Evolutionary conservation across 2,797 vertebrate species (phyloP).

Genomic region (Decapterus maruadsi): DNA sequence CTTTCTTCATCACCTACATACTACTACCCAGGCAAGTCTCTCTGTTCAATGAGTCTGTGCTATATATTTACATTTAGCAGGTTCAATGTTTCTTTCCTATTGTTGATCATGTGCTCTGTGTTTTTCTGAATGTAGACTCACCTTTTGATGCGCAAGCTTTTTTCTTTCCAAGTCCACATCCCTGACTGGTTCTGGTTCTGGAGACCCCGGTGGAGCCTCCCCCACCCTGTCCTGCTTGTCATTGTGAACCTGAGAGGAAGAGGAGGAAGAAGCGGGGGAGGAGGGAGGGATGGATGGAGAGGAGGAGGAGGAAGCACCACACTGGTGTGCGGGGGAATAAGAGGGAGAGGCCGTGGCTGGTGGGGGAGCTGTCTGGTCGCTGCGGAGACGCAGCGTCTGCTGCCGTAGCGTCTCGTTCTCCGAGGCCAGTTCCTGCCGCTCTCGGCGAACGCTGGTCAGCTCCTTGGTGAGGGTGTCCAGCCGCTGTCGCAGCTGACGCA

Average conservation of each 20-base stretch:
- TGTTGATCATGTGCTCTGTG: too few relatives aligned
- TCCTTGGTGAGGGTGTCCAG: slow-evolving; percentile 94
- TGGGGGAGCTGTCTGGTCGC: slow-evolving; percentile 40
- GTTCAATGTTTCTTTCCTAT: too few relatives aligned
- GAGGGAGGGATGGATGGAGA: slow-evolving; percentile 63
- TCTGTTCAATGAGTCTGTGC: too few relatives aligned
- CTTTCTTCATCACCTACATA: too few relatives aligned
- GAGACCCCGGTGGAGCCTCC: slow-evolving; percentile 75
- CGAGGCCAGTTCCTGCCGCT: slow-evolving; percentile 84
- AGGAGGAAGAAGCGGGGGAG: slow-evolving; percentile 64
- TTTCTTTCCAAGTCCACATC: slow-evolving; percentile 88
- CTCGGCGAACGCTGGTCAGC: slow-evolving; percentile 88
- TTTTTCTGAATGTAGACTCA: slow-evolving; percentile 26
- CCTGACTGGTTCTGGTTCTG: slow-evolving; percentile 91
- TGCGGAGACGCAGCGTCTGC: slow-evolving; percentile 66
- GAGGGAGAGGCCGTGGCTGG: slow-evolving; percentile 30
- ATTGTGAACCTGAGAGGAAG: slow-evolving; percentile 61
- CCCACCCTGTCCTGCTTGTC: slow-evolving; percentile 71
- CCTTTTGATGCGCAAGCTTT: slow-evolving; percentile 77
- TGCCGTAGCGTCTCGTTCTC: slow-evolving; percentile 84
- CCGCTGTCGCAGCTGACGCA: slow-evolving; percentile 90
- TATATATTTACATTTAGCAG: too few relatives aligned
- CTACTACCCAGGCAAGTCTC: too few relatives aligned
- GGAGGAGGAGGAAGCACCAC: slow-evolving; percentile 54
- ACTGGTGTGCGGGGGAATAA: slow-evolving; percentile 46